These are phyloP conservation scores for Salarias fasciatus DNA, from an alignment of 2,797 vertebrate genomes.

Conservation along the genomic window DNA sequence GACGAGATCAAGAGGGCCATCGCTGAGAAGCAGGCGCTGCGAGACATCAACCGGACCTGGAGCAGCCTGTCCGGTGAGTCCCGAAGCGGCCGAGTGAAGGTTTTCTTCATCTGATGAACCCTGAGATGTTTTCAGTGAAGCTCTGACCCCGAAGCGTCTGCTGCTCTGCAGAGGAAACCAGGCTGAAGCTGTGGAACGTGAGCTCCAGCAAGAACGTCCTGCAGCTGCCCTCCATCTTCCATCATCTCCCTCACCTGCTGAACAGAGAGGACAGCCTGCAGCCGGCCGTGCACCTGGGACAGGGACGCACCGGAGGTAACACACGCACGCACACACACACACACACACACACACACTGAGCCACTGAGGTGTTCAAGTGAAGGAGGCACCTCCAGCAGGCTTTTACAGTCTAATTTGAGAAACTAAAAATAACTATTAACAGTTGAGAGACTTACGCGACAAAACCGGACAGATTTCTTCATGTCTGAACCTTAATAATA, in stretches of 20 bases:
- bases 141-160: no score
- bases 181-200: conserved; percentile 95
- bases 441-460: no score
- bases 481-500: no score
- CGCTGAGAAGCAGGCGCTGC: conserved; percentile 93
- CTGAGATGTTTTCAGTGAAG: no score
- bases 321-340: not conserved
- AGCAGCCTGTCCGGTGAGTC: conserved; percentile 83
- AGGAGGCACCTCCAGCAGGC: no score
- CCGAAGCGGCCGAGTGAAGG: no score
- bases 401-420: no score
- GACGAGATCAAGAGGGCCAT: conserved; percentile 96
- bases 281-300: conserved; percentile 93
- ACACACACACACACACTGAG: no score
- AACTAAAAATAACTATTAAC: no score
- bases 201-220: conserved; percentile 94
- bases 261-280: conserved; percentile 95
- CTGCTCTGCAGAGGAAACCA: conserved; percentile 89
- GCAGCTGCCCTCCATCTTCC: conserved; percentile 97
- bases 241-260: conserved; percentile 97
- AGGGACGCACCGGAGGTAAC: conserved; percentile 95
- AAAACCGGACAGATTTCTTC: no score
- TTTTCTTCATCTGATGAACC: no score
- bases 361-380: no score
- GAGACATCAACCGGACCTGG: conserved; percentile 95